phyloP scores from a whole-genome alignment of 2,113 vertebrate genomes.

The Melospiza melodia region DNA sequence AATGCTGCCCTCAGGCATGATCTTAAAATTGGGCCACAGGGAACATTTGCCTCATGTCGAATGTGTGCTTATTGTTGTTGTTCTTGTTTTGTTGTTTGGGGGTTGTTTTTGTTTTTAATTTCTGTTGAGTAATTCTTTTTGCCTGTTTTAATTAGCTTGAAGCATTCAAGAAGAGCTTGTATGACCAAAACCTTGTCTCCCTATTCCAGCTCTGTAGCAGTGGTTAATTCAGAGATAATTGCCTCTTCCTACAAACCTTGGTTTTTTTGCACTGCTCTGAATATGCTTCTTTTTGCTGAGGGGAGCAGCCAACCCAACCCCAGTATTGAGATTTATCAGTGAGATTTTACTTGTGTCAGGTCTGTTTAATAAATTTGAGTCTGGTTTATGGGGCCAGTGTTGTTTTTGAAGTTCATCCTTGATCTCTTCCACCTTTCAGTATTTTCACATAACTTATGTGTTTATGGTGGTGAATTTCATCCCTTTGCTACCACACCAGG shows the following conservation, averaged over 20 bases:
- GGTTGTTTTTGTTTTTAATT: neutral
- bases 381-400: neutral
- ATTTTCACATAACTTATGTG: neutral
- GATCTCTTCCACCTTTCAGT: neutral
- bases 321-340: neutral
- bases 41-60: rapidly evolving
- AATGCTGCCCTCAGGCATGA: rapidly evolving
- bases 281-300: neutral
- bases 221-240: neutral
- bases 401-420: neutral
- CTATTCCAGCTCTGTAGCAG: neutral
- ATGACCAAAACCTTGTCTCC: neutral
- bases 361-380: neutral
- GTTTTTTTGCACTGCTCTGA: neutral
- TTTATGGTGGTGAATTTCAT: neutral
- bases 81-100: neutral
- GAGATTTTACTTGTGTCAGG: neutral
- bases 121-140: neutral
- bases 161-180: neutral
- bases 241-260: neutral
- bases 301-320: neutral
- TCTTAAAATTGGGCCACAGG: neutral
- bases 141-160: neutral
- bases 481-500: neutral
- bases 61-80: neutral